Evolutionary conservation across 2,113 vertebrate species (phyloP), one percentile per base, ranked within the genome.

Genomic region (Benitochromis conjunctus): DNA sequence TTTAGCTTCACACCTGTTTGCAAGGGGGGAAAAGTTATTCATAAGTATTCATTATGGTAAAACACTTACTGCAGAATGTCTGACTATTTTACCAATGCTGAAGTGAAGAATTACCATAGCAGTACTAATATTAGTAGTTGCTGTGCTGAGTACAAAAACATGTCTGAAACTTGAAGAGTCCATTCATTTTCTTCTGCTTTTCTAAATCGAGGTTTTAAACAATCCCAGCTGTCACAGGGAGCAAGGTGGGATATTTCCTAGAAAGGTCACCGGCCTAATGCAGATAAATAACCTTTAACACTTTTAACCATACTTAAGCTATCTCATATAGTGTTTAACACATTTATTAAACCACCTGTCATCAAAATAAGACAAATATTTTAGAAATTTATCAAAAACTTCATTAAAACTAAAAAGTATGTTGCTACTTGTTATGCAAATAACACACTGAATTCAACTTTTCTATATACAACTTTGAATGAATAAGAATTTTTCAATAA

Each of bases 1-100:
- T 91, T 87, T 82, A 19, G 69, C 58, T 53, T 80, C 85, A 57
- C 94, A 94, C 92, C 94, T 95, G 93, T 92, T 89, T 57, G 82
- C 38, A 82, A 66, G 77, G 36, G 48, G 14, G 14, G 18, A 16
- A 56, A 38, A 48, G 24, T 6, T 24, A 36, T 79, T 57, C 51
- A 10, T 16, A 2, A 7, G 4, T 16, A 5, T 13, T 12, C 58
- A 14, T 76, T 46, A 4, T 5, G 57, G 12, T 26, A 31, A 76
- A 81, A 86, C 29, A 26, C 66, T 71, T 48, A 66, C 46, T 12
- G 26, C 57, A 81, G 79, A 54, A 14, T 11, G 21, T 84, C 13
- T 31, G 56, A 29, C 26, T 8, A 0, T 43, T 64, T 53, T n/a
- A 0, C 38, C 34, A 21, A 7, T 26, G 36, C 41, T 56, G 9